Evolutionary conservation across 2,797 vertebrate genomes (phyloP).

Genomic region (Alauda arvensis): DNA sequence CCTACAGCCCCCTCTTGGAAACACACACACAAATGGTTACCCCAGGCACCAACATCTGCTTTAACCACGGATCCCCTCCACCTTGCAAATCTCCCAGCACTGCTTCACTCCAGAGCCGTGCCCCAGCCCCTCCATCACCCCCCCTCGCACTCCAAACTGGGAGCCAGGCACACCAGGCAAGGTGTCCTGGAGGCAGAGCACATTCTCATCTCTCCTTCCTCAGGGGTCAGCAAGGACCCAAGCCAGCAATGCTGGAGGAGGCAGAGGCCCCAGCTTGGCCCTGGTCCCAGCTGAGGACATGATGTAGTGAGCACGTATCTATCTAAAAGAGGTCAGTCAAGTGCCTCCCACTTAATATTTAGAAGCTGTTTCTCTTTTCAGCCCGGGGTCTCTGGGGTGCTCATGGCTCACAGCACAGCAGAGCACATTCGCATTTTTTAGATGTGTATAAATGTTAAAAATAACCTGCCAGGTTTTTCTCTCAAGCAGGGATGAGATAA

Average conservation of each 20-base stretch:
- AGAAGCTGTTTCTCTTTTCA: constrained; percentile 49
- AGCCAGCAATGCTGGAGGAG: neutral
- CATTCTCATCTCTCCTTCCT: neutral
- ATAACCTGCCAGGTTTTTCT: neutral
- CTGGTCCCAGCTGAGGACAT: neutral
- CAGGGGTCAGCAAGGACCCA: neutral
- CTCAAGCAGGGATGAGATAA: constrained; percentile 24
- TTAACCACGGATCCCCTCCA: neutral
- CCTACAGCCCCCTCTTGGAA: neutral
- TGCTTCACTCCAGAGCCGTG: rapidly evolving
- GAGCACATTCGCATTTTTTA: constrained; percentile 16
- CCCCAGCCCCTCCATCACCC: neutral
- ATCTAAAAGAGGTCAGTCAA: constrained; percentile 15
- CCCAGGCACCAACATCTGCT: neutral
- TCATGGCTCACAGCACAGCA: neutral
- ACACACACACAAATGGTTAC: neutral
- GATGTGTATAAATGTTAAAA: constrained; percentile 21
- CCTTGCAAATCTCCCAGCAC: neutral
- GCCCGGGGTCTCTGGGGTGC: neutral
- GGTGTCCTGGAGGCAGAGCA: neutral
- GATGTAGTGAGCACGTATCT: neutral
- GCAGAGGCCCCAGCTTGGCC: constrained; percentile 10
- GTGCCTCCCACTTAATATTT: constrained; percentile 35
- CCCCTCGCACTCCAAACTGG: neutral
- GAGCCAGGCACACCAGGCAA: neutral